A percentile compares a stretch with the other conserved stretches of the same genome.
Evolutionary conservation across 1,140 invertebrate genomes (phyloP).

Genomic region (Hycleus cichorii): DNA sequence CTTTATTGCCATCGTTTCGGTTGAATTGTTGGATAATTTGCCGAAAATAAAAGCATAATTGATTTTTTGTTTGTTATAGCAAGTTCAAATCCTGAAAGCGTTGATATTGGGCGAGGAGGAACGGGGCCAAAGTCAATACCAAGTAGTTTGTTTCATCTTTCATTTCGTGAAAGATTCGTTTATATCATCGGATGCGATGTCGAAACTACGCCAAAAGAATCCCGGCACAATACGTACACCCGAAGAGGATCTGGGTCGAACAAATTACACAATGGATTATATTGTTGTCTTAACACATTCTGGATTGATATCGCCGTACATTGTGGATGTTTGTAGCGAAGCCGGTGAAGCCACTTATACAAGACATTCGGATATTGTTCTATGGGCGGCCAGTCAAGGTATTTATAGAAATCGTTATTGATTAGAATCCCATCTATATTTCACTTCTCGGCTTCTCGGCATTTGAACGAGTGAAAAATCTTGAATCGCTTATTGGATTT

Average conservation of each 20-base stretch:
- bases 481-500: no score
- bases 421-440: no score
- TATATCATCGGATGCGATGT: constrained; percentile 93
- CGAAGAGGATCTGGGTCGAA: constrained; percentile 75
- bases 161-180: constrained; percentile 87
- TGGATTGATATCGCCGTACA: constrained; percentile 64
- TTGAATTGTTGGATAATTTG: not conserved
- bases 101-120: constrained; percentile 94
- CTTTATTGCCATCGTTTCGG: not conserved
- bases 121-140: constrained; percentile 79
- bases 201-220: constrained; percentile 87
- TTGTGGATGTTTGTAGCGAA: constrained; percentile 65
- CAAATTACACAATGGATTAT: constrained; percentile 75
- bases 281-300: constrained; percentile 62
- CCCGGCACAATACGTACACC: constrained; percentile 57
- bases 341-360: constrained; percentile 72
- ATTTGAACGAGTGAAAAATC: no score
- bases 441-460: no score
- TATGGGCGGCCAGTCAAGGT: constrained; percentile 71
- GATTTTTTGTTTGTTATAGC: constrained; percentile 49
- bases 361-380: constrained; percentile 66
- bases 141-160: constrained; percentile 87
- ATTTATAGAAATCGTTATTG: constrained; percentile 2
- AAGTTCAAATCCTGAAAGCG: constrained; percentile 86
- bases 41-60: not conserved